Conservation (phyloP, 2,797 vertebrate genomes). For the Halcyon leucocephala region DNA sequence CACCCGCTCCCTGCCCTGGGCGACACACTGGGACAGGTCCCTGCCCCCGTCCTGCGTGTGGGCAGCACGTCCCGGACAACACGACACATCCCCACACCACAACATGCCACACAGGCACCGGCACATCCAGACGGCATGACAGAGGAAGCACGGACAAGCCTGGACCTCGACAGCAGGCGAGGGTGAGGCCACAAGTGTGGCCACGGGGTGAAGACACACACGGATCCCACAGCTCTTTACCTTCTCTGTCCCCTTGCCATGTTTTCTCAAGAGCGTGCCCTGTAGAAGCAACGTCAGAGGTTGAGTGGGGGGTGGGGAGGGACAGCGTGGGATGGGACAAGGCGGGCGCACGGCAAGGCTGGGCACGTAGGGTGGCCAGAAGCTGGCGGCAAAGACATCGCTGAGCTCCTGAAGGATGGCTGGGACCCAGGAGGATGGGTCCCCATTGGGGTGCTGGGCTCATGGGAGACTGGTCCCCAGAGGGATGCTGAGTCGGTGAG, state of each 20-base stretch:
- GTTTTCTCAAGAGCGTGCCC: slow-evolving; percentile 87
- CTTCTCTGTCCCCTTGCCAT: slow-evolving; percentile 87
- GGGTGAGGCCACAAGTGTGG: not conserved
- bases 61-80: not conserved
- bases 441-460: no score
- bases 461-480: not conserved
- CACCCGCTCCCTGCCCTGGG: not conserved
- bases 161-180: not conserved
- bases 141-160: slow-evolving; percentile 51
- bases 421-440: not conserved
- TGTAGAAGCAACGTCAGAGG: slow-evolving; percentile 84
- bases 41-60: not conserved
- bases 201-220: slow-evolving; percentile 71
- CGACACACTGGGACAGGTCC: not conserved
- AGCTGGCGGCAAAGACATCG: not conserved
- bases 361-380: not conserved
- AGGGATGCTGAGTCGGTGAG: not conserved
- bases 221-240: slow-evolving; percentile 77
- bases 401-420: not conserved
- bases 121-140: slow-evolving; percentile 80
- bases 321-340: not conserved
- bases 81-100: slow-evolving; percentile 69
- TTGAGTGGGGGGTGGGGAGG: slow-evolving; percentile 46
- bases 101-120: slow-evolving; percentile 79
- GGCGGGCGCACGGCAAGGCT: not conserved